Percentiles rank a stretch among this genome's conserved stretches.
Evolutionary conservation across 2,113 vertebrate species (phyloP).

Genomic region (Azemiops feae): DNA sequence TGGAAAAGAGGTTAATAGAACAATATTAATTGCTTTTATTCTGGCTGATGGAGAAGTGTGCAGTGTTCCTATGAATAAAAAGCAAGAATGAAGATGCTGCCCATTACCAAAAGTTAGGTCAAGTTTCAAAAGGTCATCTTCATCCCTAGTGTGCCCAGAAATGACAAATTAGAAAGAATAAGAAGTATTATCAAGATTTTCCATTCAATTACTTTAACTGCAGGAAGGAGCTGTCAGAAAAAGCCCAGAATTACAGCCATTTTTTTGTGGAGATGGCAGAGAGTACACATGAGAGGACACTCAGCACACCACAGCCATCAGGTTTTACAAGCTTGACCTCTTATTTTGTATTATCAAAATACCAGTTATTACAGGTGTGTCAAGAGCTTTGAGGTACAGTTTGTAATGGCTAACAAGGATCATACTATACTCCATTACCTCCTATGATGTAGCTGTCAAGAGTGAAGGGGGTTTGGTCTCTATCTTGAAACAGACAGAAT

Average conservation of each 20-base stretch:
- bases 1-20: slow-evolving; percentile 64
- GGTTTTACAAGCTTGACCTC: slow-evolving; percentile 36
- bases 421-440: neutral
- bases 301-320: slow-evolving; percentile 17
- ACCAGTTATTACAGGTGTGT: neutral
- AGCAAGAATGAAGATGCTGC: slow-evolving; percentile 64
- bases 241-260: slow-evolving; percentile 53
- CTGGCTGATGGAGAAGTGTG: slow-evolving; percentile 58
- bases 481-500: neutral
- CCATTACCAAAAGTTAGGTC: slow-evolving; percentile 51
- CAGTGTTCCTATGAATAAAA: slow-evolving; percentile 65
- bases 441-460: neutral
- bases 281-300: slow-evolving; percentile 48
- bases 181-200: slow-evolving; percentile 58
- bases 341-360: slow-evolving; percentile 45
- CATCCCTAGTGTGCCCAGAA: slow-evolving; percentile 46
- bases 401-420: neutral
- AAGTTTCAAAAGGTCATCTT: slow-evolving; percentile 64
- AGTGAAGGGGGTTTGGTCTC: neutral
- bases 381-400: neutral
- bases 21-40: slow-evolving; percentile 59
- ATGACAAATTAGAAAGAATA: slow-evolving; percentile 57
- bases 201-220: slow-evolving; percentile 40
- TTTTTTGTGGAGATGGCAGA: slow-evolving; percentile 35
- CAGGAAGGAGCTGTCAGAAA: slow-evolving; percentile 51